Evolutionary conservation across 2,797 vertebrate species (phyloP).

Genomic region (Naso thynnoides): DNA sequence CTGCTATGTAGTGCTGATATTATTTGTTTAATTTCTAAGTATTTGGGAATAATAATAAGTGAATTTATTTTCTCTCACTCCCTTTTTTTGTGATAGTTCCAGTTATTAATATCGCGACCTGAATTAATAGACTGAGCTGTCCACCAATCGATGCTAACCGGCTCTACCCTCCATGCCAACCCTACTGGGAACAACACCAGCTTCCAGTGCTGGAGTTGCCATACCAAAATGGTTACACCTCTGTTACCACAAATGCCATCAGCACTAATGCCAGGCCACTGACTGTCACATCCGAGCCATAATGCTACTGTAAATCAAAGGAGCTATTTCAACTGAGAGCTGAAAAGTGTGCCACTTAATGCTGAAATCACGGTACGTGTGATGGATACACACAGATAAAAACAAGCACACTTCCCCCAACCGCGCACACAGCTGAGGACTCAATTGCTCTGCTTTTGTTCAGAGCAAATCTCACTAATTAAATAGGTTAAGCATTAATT

Average conservation of each 20-base stretch:
- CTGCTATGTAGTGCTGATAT: not conserved
- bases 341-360: slow-evolving; percentile 31
- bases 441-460: slow-evolving; percentile 80
- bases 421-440: slow-evolving; percentile 49
- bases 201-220: slow-evolving; percentile 14
- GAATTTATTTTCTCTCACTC: too few species aligned
- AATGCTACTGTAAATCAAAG: slow-evolving; percentile 28
- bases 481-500: slow-evolving; percentile 86
- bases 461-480: slow-evolving; percentile 85
- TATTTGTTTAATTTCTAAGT: not conserved
- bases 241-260: slow-evolving; percentile 16
- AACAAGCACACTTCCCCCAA: slow-evolving; percentile 19
- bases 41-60: too few species aligned
- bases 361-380: not conserved
- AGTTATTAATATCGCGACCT: slow-evolving; percentile 48
- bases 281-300: slow-evolving; percentile 9
- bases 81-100: too few species aligned
- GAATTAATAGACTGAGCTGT: slow-evolving; percentile 32
- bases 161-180: slow-evolving; percentile 21
- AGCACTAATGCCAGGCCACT: slow-evolving; percentile 8
- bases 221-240: slow-evolving; percentile 31
- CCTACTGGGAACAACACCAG: slow-evolving; percentile 11
- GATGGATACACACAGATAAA: slow-evolving; percentile 17
- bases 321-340: not conserved
- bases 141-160: not conserved